Base-by-base conservation (phyloP, 2,888 invertebrate genomes). In the Macrosoma leucophasiata region DNA sequence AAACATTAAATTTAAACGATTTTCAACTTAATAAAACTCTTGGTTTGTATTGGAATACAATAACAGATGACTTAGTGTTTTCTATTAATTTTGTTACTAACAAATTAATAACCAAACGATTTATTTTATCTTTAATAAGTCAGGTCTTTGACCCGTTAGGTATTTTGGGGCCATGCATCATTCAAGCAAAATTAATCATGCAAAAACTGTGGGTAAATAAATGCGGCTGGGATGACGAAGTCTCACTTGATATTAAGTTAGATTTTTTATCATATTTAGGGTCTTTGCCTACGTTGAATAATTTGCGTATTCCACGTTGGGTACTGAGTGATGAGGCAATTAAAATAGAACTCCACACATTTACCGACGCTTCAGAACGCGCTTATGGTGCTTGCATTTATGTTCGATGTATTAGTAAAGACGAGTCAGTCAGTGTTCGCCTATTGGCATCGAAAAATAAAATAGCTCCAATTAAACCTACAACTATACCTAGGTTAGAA, bases 121-220 rank as follows among this genome's bases (percentile, higher is more conserved):
- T 23, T 5, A 46, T 52, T 14, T 27, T 52, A 12, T 53, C 53
- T 1, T 12, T 34, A 5, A 40, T 53, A 0, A 34, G 35, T 23
- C 50, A 55, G n/a, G n/a, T n/a, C n/a, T n/a, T n/a, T n/a, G 55
- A 52, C 20, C 55, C 52, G 1, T 22, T 55, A 4, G 55, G 52
- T 15, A 33, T 55, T 0, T 31, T 52, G 3, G 38, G 12, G 13
- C 42, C 45, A 7, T 50, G 50, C 29, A 34, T 54, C 2, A 34
- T 54, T 7, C 27, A 42, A 20, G 48, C 46, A 4, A 55, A 55
- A 31, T 20, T 50, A n/a, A 29, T 55, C 4, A 28, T 53, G 13
- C 54, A 56, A 22, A 30, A 15, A 2, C 23, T 55, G 2, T 55
- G 55, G 52, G 7, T 42, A 4, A 6, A 36, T 2, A 50, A 50